Evolutionary conservation across 2,888 invertebrate genomes (phyloP).

Genomic region (Mythimna loreyi): DNA sequence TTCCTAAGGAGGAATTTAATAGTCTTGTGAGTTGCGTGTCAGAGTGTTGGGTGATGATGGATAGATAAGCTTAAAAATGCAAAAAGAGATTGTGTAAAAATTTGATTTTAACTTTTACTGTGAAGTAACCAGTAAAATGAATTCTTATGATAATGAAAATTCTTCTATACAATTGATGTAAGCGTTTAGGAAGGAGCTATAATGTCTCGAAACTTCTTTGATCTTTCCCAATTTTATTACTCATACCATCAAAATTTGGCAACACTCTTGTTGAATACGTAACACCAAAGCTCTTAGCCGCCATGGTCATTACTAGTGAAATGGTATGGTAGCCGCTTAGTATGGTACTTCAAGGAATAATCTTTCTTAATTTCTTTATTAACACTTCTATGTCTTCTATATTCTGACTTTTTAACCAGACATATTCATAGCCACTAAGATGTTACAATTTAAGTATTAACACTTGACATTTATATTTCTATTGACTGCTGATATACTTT

Average conservation of each 20-base stretch:
- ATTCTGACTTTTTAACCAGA: slow-evolving; percentile 23
- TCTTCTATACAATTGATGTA: slow-evolving; percentile 21
- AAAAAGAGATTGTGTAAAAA: slow-evolving; percentile 1
- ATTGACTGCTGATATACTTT: slow-evolving; percentile 24
- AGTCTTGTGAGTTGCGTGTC: background rate
- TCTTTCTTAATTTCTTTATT: slow-evolving; percentile 5
- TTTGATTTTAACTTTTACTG: background rate
- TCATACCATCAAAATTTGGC: background rate
- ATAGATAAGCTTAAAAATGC: background rate
- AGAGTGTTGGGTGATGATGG: background rate
- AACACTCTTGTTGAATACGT: background rate
- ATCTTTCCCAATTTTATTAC: slow-evolving; percentile 6
- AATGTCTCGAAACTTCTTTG: background rate
- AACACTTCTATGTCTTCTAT: background rate
- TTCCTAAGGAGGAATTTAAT: slow-evolving; percentile 47
- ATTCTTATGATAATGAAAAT: background rate
- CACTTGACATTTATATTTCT: slow-evolving; percentile 26
- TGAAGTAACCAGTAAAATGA: background rate
- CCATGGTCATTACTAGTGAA: background rate
- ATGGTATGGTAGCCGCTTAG: background rate
- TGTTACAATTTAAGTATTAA: slow-evolving; percentile 40
- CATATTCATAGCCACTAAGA: slow-evolving; percentile 40
- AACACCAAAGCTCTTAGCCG: background rate
- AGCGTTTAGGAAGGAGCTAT: background rate
- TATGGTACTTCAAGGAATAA: background rate